Percentiles rank a stretch among this genome's conserved stretches.
Conservation (phyloP, 1,140 invertebrate genomes). For the Grapholita molesta region DNA sequence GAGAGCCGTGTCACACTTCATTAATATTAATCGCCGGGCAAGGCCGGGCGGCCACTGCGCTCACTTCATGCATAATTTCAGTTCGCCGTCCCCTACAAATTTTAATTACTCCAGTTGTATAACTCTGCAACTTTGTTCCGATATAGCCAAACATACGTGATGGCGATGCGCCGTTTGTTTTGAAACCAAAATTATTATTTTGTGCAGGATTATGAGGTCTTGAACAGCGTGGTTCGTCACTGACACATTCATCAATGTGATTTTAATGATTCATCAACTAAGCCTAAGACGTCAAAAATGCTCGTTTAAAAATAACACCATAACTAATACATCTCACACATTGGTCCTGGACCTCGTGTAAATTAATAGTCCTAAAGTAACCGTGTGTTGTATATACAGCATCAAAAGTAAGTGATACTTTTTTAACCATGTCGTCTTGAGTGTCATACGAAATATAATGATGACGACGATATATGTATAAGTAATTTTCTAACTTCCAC, state of each 20-base stretch:
- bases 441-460: too few species aligned
- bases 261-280: too few species aligned
- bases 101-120: constrained; percentile 54
- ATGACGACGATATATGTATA: too few species aligned
- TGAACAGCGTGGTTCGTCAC: not conserved
- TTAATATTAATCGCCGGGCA: constrained; percentile 66
- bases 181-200: constrained; percentile 13
- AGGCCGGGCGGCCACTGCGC: constrained; percentile 51
- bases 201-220: not conserved
- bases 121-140: constrained; percentile 41
- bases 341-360: too few species aligned
- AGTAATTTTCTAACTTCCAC: too few species aligned
- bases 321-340: too few species aligned
- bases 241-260: not conserved
- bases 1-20: constrained; percentile 53
- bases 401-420: too few species aligned
- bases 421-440: too few species aligned
- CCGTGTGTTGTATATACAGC: too few species aligned
- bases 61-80: constrained; percentile 67
- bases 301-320: too few species aligned
- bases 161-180: constrained; percentile 14
- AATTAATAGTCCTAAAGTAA: too few species aligned
- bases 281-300: too few species aligned
- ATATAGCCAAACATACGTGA: constrained; percentile 30
- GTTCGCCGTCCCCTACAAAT: constrained; percentile 48